Evolutionary conservation across 1,140 invertebrate genomes (phyloP).

Genomic region (Drosophila navojoa): DNA sequence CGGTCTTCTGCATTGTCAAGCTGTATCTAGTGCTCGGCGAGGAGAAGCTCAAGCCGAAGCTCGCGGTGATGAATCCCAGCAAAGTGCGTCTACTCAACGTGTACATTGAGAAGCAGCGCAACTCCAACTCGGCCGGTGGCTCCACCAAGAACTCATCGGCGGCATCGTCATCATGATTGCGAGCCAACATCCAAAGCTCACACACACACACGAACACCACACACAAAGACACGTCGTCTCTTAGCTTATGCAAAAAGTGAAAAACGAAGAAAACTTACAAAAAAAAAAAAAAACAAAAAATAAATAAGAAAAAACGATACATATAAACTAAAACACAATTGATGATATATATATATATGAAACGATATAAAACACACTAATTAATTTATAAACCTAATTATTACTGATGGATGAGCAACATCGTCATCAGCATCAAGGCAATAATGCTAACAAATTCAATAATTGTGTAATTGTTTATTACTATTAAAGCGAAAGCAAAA

Average conservation of each 20-base stretch:
- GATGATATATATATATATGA: slow-evolving; percentile 49
- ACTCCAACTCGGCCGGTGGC: slow-evolving; percentile 44
- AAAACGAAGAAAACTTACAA: neutral
- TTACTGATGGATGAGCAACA: slow-evolving; percentile 34
- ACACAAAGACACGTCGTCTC: slow-evolving; percentile 57
- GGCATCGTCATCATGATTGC: slow-evolving; percentile 81
- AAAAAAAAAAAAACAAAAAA: slow-evolving; percentile 1
- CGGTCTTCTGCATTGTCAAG: slow-evolving; percentile 97
- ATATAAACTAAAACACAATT: slow-evolving; percentile 36
- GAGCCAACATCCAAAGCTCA: slow-evolving; percentile 36
- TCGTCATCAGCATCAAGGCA: neutral
- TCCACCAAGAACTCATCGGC: slow-evolving; percentile 82
- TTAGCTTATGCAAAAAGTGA: slow-evolving; percentile 51
- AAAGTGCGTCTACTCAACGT: slow-evolving; percentile 85
- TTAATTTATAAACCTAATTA: slow-evolving; percentile 65
- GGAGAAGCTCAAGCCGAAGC: slow-evolving; percentile 90
- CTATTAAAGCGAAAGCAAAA: slow-evolving; percentile 39
- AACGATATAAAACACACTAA: slow-evolving; percentile 40
- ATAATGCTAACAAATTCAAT: slow-evolving; percentile 34
- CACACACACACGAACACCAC: slow-evolving; percentile 18
- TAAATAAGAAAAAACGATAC: neutral
- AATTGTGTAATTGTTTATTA: slow-evolving; percentile 64
- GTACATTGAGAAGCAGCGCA: slow-evolving; percentile 79
- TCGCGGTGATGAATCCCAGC: slow-evolving; percentile 91
- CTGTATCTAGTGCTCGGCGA: slow-evolving; percentile 94